Percentiles rank a stretch among this genome's conserved stretches.
These are phyloP conservation scores for Micrasema minimum DNA, from an alignment of 1,140 invertebrate species.

Conservation along the genomic window DNA sequence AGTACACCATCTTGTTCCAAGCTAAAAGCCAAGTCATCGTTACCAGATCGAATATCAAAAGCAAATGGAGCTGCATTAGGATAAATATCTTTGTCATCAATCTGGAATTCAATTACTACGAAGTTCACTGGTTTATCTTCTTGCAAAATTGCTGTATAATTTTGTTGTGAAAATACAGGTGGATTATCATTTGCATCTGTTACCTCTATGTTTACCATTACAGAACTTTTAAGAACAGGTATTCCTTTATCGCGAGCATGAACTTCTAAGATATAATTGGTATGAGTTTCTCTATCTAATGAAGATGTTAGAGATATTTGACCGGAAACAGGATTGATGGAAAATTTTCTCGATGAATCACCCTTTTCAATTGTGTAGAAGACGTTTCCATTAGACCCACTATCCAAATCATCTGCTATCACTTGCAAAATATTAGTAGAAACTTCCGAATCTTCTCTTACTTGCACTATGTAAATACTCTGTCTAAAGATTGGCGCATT, in stretches of 20 bases:
- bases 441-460: conserved; percentile 78
- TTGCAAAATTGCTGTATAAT: conserved; percentile 82
- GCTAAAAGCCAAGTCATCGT: conserved; percentile 65
- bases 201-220: conserved; percentile 80
- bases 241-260: conserved; percentile 78
- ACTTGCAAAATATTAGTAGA: conserved; percentile 76
- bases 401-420: conserved; percentile 79
- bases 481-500: conserved; percentile 84
- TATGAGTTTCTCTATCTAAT: conserved; percentile 82
- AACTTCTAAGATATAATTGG: conserved; percentile 78
- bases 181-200: conserved; percentile 87
- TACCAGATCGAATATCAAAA: conserved; percentile 84
- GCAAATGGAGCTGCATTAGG: conserved; percentile 89
- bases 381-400: conserved; percentile 77
- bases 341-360: conserved; percentile 78
- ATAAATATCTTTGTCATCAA: conserved; percentile 83
- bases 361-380: conserved; percentile 80
- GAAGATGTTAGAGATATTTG: conserved; percentile 74
- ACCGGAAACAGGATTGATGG: conserved; percentile 77
- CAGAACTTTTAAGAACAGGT: conserved; percentile 75
- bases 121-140: conserved; percentile 83
- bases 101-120: conserved; percentile 79
- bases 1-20: conserved; percentile 80
- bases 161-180: conserved; percentile 76
- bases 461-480: conserved; percentile 76